phyloP scores from a whole-genome alignment of 2,113 vertebrate genomes.

The Pyxicephalus adspersus region DNA sequence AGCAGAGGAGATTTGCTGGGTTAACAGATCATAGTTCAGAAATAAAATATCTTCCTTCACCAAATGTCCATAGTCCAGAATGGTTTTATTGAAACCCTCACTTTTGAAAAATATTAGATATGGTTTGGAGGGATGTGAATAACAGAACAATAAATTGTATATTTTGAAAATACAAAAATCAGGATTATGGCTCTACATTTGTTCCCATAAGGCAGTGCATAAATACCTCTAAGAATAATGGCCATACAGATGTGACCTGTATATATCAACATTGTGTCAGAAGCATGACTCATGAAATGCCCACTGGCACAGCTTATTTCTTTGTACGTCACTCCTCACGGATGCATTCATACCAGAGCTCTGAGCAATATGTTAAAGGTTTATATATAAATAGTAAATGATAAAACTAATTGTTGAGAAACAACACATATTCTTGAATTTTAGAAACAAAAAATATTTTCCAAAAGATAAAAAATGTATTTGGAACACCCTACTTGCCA shows the following conservation, averaged over 20 bases:
- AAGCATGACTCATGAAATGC: constrained; percentile 18
- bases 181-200: neutral
- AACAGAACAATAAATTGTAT: too few relatives aligned
- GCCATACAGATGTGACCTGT: constrained; percentile 16
- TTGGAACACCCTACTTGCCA: too few relatives aligned
- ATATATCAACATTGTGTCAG: constrained; percentile 2
- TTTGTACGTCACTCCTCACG: constrained; percentile 5
- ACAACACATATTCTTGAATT: neutral
- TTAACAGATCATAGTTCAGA: too few relatives aligned
- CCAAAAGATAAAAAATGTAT: too few relatives aligned
- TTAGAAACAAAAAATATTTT: too few relatives aligned
- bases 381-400: neutral
- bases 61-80: too few relatives aligned
- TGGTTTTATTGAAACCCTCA: too few relatives aligned
- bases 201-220: neutral
- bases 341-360: neutral
- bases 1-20: too few relatives aligned
- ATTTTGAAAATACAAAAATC: neutral
- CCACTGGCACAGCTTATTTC: constrained; percentile 1
- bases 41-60: too few relatives aligned
- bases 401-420: neutral
- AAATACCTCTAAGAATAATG: neutral
- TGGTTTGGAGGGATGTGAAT: too few relatives aligned
- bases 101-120: too few relatives aligned
- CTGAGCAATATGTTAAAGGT: neutral